Evolutionary conservation across 2,797 vertebrate genomes (phyloP), one percentile per base, ranked within the genome.

Genomic region (Eulemur albifrons): DNA sequence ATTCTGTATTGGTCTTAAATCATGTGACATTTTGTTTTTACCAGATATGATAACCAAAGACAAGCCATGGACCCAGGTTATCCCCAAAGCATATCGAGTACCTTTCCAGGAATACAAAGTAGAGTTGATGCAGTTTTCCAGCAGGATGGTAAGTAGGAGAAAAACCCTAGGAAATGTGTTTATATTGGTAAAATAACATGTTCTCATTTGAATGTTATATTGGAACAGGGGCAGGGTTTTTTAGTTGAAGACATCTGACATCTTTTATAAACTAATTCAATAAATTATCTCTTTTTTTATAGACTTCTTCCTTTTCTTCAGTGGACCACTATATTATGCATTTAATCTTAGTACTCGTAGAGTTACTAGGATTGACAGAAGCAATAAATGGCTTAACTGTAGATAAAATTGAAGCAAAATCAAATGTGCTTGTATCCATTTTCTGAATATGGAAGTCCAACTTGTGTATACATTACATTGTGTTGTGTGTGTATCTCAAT

Each of bases 111-210:
- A 43, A 98, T 99, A 92, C 98, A 97, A 81, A 96, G 72, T 75
- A 98, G 94, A 94, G 97, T 99, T 80, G 99, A 99, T 87, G 99
- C 99, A 73, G 99, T 97, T 94, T 99, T 99, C 97, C 97, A 98
- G 89, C 98, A 99, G 94, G 40, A 98, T 45, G 92, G 99, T 99
- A 97, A 99, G 98, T 97, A 94, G 86, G 75, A 83, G 67, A 65
- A 48, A 32, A 82, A 45, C 4, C 7, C 45, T 30, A 85, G 48
- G 21, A 76, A 57, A 88, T 67, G 12, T 72, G 20, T 82, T 96
- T 67, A 43, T 72, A 45, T 15, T 43, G 90, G 63, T 75, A 15
- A 88, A 95, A 82, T 30, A 85, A 6, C 7, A 83, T 12, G 12
- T 77, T 87, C 94, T 50, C 45, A 61, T 63, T 80, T 84, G 27